Evolutionary conservation across 1,140 invertebrate genomes (phyloP).

Genomic region (Phthorimaea operculella): DNA sequence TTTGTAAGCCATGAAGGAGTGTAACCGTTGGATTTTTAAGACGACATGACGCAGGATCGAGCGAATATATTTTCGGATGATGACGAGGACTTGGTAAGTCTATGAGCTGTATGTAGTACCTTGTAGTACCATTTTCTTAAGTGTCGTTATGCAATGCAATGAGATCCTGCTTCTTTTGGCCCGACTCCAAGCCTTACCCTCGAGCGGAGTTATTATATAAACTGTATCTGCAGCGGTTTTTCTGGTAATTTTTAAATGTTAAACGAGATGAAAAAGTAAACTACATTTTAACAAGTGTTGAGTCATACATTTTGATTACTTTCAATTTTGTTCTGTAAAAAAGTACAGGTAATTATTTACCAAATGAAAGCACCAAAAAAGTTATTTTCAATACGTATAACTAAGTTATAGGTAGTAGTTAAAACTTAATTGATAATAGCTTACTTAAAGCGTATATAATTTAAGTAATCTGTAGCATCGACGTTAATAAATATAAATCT

Average conservation of each 20-base stretch:
- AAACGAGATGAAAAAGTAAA: background rate
- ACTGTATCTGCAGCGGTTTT: background rate
- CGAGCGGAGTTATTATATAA: background rate
- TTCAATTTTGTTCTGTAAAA: too few species aligned
- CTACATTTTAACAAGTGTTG: too few species aligned
- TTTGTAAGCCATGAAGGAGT: slow-evolving; percentile 48
- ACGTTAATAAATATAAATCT: too few species aligned
- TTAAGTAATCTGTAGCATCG: too few species aligned
- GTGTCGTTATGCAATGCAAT: background rate
- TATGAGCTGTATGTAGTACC: background rate
- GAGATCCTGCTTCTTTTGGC: background rate
- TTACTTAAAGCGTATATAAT: too few species aligned
- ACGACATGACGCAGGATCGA: slow-evolving; percentile 52
- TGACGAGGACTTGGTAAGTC: slow-evolving; percentile 59
- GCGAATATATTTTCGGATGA: slow-evolving; percentile 56
- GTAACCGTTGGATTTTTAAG: slow-evolving; percentile 25
- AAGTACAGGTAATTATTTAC: too few species aligned
- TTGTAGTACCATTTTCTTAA: background rate
- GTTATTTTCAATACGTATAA: too few species aligned
- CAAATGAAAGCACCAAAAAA: too few species aligned
- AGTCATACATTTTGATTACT: too few species aligned
- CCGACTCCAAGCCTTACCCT: background rate
- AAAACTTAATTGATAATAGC: too few species aligned
- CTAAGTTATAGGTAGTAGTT: too few species aligned
- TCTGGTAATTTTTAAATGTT: background rate